Conservation (phyloP, 2,888 invertebrate species). For the Dynastes tityus region DNA sequence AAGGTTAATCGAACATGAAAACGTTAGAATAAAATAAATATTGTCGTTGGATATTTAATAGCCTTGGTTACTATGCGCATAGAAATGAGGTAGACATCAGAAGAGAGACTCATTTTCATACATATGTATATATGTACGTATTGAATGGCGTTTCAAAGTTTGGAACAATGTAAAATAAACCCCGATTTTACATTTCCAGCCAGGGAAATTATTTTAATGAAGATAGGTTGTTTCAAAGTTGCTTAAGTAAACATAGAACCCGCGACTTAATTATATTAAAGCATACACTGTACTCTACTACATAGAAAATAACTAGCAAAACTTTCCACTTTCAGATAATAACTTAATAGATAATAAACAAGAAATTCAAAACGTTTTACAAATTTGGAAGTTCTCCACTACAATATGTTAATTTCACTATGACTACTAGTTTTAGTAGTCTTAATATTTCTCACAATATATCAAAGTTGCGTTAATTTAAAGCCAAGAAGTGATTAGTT, state of each 20-base stretch:
- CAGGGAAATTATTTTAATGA: background rate
- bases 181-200: background rate
- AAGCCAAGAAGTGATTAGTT: too few relatives aligned
- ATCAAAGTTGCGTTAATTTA: too few relatives aligned
- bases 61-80: slow-evolving; percentile 40
- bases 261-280: too few relatives aligned
- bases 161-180: background rate
- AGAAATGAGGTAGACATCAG: slow-evolving; percentile 25
- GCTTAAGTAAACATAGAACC: background rate
- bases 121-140: background rate
- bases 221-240: background rate
- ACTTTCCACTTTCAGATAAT: too few relatives aligned
- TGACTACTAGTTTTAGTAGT: too few relatives aligned
- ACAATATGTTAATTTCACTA: too few relatives aligned
- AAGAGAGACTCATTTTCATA: slow-evolving; percentile 25
- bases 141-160: background rate
- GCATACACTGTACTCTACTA: too few relatives aligned
- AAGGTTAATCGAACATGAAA: slow-evolving; percentile 28
- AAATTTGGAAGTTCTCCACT: too few relatives aligned
- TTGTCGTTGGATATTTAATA: slow-evolving; percentile 40
- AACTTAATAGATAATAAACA: too few relatives aligned
- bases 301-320: too few relatives aligned
- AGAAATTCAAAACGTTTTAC: too few relatives aligned
- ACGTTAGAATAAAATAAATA: slow-evolving; percentile 36
- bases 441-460: too few relatives aligned